phyloP scores from a whole-genome alignment of 2,888 invertebrate genomes.

The Proisotoma minuta region DNA sequence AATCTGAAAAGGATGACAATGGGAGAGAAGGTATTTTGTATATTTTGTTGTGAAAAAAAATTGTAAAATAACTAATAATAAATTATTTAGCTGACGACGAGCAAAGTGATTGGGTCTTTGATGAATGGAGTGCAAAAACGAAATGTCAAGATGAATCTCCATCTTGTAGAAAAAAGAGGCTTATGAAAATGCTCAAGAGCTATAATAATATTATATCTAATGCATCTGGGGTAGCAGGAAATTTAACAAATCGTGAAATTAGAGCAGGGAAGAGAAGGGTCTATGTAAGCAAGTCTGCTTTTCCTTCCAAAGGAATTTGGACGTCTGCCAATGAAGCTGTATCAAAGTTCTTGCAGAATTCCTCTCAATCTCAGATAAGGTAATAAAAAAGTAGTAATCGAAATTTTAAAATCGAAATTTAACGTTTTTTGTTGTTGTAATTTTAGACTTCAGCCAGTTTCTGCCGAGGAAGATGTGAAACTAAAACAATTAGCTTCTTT shows the following conservation, averaged over 20 bases:
- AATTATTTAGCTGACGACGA: neutral
- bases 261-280: neutral
- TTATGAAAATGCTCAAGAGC: neutral
- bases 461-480: neutral
- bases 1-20: neutral
- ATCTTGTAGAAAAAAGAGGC: neutral
- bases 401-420: neutral
- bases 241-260: neutral
- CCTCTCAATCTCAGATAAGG: neutral
- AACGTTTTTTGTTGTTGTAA: neutral
- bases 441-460: neutral
- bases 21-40: conserved; percentile 6
- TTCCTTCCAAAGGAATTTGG: neutral
- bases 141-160: neutral
- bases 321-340: conserved; percentile 6
- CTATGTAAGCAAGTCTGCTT: neutral
- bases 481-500: neutral
- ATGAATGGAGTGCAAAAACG: neutral
- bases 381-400: too few species aligned
- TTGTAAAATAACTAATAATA: neutral
- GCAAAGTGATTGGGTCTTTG: conserved; percentile 10
- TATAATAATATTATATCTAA: neutral
- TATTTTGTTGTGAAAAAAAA: neutral
- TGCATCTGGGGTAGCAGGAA: neutral
- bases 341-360: neutral